Base-by-base conservation (phyloP, 2,113 vertebrate species). In the Ictalurus punctatus region DNA sequence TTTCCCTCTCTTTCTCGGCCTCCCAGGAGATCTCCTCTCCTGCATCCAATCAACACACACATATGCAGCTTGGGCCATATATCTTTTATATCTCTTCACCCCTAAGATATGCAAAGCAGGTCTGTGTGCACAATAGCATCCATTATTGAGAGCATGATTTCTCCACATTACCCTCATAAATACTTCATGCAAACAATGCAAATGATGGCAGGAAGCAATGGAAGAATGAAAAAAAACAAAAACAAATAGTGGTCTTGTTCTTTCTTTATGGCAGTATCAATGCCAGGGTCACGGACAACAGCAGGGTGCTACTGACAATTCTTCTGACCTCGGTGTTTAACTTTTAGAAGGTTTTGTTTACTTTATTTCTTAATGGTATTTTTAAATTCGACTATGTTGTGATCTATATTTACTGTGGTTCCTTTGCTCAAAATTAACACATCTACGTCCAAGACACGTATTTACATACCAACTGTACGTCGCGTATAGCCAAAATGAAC, bases 41-140 rank as follows among this genome's bases (percentile, higher is more conserved):
- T 89, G 83, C 80, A 89, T 88, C 88, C 78, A 84, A 88, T 88
- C 89, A 87, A 84, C 67, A 78, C 59, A 83, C 44, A 73, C 59
- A 27, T 84, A 48, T 63, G 19, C 52, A 86, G 67, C 86, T 58
- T 48, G 25, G 30, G 56, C 67, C 67, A 56, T 89, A 91, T 88
- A 88, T 87, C 86, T 88, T 84, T 73, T 48, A 83, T 85, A 67
- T 88, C 88, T 89, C 83, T 86, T 69, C 48, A 48, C 30, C 67
- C 58, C 44, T 25, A 67, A 91, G 88, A 87, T 89, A 91, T 91
- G 89, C 80, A 90, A 90, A 90, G 59, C 71, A 80, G 52, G 54
- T 59, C 71, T 86, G 37, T 59, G n/a, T 84, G 79, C 74, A 85
- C 52, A 59, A 89, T 78, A 83, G 65, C 84, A 81, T 88, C 44